A percentile compares a stretch with the other conserved stretches of the same genome.
Evolutionary conservation across 1,140 invertebrate genomes (phyloP).

Genomic region (Platorchestia sp.): DNA sequence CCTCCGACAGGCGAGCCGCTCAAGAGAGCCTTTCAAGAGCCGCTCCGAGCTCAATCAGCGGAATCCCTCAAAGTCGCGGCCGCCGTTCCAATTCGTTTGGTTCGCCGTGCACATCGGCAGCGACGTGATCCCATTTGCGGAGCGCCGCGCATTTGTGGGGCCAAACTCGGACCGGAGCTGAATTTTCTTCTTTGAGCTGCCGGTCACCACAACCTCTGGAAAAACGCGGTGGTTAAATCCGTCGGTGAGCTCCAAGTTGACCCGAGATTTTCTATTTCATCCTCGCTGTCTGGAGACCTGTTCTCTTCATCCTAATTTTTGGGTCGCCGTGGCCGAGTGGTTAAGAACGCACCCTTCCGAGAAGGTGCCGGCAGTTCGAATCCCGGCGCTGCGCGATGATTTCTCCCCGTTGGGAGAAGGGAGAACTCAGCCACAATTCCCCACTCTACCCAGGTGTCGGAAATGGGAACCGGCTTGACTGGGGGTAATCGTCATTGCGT

Average conservation of each 20-base stretch:
- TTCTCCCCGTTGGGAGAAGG: too few relatives aligned
- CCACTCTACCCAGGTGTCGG: too few relatives aligned
- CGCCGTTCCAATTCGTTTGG: conserved; percentile 52
- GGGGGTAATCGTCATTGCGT: too few relatives aligned
- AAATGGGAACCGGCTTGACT: too few relatives aligned
- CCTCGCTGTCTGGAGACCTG: neutral
- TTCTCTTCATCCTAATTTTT: neutral
- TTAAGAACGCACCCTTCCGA: neutral
- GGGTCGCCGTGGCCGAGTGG: neutral
- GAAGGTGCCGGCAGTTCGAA: too few relatives aligned
- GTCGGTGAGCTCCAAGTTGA: too few relatives aligned
- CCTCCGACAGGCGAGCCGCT: neutral
- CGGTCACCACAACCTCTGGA: neutral
- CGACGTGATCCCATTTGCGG: conserved; percentile 33
- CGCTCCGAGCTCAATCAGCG: conserved; percentile 15
- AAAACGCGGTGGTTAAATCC: too few relatives aligned
- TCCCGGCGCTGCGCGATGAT: too few relatives aligned
- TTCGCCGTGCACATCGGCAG: neutral
- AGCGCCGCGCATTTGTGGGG: neutral
- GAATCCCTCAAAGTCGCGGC: conserved; percentile 44
- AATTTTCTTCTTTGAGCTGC: neutral
- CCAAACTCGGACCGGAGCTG: neutral
- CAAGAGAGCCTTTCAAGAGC: conserved; percentile 19
- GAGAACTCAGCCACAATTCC: too few relatives aligned
- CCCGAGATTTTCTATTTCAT: too few relatives aligned